Evolutionary conservation across 2,113 vertebrate species (phyloP), one percentile per base, ranked within the genome.

Genomic region (Acinonyx jubatus): DNA sequence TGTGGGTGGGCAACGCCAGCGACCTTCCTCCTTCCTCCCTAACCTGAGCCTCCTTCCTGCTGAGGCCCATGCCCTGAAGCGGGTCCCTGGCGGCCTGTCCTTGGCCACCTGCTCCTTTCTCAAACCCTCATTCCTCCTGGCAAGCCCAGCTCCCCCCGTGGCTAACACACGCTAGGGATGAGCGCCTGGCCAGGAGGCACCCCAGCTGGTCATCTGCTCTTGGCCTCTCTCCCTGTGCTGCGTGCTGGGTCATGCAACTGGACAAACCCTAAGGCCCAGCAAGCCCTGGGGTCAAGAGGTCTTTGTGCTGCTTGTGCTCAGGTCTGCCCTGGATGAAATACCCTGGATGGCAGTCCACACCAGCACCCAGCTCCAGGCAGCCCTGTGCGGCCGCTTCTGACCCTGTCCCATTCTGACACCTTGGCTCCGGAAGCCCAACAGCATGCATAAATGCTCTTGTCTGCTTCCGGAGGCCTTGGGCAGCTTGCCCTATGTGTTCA

Each of bases 1-100:
- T 45, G 8, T 18, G n/a, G 36, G 33, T 31, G 29, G 3, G 5
- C 0, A 2, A 50, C n/a, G 10, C 15, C 4, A 13, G 36, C 1
- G 16, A 48, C 33, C 31, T 50, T 21, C 41, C 18, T 82, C 55
- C 33, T 48, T 61, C 33, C 7, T 25, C 65, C 13, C 0, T 8
- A 33, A 18, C 55, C 19, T 29, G 19, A n/a, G 29, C 21, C 4
- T 27, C 45, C n/a, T 45, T 21, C 9, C 5, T 23, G 45, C 27
- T 29, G 11, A 2, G 45, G 29, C n/a, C 61, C 15, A 55, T 9
- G 80, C 31, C 52, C 33, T 29, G 4, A 63, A 19, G 33, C 3
- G 12, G 50, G 19, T 33, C 79, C 55, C 19, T 31, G n/a, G 41
- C 73, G 76, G 27, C n/a, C 27, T 65, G 50, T 63, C 52, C 1